phyloP scores from a whole-genome alignment of 2,797 vertebrate genomes.

The Crocodylus rhombifer region DNA sequence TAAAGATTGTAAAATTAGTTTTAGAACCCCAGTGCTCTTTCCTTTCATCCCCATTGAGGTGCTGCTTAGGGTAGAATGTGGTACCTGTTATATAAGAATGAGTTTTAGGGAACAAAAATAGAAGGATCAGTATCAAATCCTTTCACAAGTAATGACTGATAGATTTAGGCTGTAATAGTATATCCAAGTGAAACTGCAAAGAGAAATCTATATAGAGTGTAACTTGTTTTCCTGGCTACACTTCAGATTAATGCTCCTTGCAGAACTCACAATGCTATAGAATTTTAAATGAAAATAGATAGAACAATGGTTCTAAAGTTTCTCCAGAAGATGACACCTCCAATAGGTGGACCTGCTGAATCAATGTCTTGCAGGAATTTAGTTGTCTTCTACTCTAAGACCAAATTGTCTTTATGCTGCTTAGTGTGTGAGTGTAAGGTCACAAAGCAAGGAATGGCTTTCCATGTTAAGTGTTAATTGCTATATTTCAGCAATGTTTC shows the following conservation, averaged over 20 bases:
- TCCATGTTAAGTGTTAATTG: neutral
- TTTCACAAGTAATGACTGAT: neutral
- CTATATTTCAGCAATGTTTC: neutral
- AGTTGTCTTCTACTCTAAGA: neutral
- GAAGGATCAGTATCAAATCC: neutral
- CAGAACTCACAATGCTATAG: neutral
- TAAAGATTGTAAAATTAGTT: no score
- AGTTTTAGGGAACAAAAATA: neutral
- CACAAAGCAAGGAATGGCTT: neutral
- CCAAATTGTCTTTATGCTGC: neutral
- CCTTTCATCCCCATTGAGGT: neutral
- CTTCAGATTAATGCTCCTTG: neutral
- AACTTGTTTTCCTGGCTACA: neutral
- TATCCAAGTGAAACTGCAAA: neutral
- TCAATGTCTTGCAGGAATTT: neutral
- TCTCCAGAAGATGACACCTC: neutral
- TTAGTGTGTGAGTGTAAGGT: neutral
- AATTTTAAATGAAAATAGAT: neutral
- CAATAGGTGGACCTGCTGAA: neutral
- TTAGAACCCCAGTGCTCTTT: no score
- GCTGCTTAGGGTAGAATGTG: neutral
- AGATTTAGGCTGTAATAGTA: neutral
- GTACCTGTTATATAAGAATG: neutral
- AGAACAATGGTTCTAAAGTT: neutral
- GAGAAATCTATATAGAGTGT: neutral